phyloP scores from a whole-genome alignment of 2,797 vertebrate genomes.

The Falco rusticolus region DNA sequence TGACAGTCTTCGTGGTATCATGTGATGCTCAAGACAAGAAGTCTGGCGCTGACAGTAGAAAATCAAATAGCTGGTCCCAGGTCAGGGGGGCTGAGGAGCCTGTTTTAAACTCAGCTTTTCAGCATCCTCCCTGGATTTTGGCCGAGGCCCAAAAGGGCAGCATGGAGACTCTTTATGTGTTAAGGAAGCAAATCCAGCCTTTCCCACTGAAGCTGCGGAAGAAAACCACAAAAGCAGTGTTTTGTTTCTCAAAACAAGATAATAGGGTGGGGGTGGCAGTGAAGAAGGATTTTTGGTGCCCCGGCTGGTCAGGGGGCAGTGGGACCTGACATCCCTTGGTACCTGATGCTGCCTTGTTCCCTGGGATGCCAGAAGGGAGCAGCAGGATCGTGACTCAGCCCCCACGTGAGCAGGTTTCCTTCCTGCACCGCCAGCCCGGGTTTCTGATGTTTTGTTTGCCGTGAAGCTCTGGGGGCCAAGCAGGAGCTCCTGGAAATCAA shows the following conservation, averaged over 20 bases:
- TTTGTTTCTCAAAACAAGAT: not conserved
- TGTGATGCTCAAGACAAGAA: not conserved
- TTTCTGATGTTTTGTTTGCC: constrained; percentile 58
- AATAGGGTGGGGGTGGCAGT: accelerated
- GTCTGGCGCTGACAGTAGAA: not conserved
- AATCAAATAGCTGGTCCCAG: not conserved
- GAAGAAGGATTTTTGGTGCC: not conserved
- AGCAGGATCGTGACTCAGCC: constrained; percentile 13
- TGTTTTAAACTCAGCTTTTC: not conserved
- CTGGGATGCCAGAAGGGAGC: not conserved
- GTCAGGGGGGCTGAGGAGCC: not conserved
- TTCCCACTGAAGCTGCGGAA: not conserved
- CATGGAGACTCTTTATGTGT: not conserved
- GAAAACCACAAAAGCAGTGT: accelerated
- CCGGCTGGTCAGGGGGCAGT: too few relatives aligned
- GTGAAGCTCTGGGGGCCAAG: constrained; percentile 28
- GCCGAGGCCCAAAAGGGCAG: accelerated
- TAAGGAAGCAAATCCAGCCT: not conserved
- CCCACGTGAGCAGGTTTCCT: constrained; percentile 40
- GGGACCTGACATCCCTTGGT: not conserved
- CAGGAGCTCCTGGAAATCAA: constrained; percentile 38
- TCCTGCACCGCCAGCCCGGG: constrained; percentile 16
- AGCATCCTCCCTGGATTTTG: not conserved
- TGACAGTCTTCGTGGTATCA: accelerated
- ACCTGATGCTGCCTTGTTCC: not conserved